Conservation (phyloP, 2,797 vertebrate species). For the Allobates femoralis region DNA sequence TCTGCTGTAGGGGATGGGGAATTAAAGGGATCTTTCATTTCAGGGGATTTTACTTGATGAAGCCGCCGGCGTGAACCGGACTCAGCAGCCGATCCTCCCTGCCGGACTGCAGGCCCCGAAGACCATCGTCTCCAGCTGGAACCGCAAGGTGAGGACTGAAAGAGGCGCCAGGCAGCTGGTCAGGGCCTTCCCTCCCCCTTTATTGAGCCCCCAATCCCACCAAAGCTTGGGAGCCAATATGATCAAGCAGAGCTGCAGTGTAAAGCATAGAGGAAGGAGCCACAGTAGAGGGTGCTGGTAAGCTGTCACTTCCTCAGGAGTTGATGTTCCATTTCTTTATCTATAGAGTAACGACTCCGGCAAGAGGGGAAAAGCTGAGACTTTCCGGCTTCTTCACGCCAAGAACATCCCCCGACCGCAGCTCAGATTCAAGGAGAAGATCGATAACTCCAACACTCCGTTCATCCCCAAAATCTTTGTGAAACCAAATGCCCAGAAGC, state of each 20-base stretch:
- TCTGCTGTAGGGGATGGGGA: background rate
- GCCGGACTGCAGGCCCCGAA: slow-evolving; percentile 89
- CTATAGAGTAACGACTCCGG: slow-evolving; percentile 78
- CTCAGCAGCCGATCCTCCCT: slow-evolving; percentile 91
- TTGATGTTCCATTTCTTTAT: background rate
- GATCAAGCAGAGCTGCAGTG: background rate
- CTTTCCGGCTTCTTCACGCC: slow-evolving; percentile 90
- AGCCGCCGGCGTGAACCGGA: slow-evolving; percentile 89
- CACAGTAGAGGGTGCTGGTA: background rate
- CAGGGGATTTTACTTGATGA: slow-evolving; percentile 94
- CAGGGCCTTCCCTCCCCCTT: background rate
- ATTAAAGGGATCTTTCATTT: slow-evolving; percentile 17
- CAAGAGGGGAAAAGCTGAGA: slow-evolving; percentile 79
- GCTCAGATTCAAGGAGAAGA: slow-evolving; percentile 90
- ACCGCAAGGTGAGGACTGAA: slow-evolving; percentile 86
- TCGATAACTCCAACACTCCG: slow-evolving; percentile 96
- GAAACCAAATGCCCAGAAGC: slow-evolving; percentile 92
- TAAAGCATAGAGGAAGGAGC: background rate
- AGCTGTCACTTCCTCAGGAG: background rate
- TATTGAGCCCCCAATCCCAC: too few species aligned
- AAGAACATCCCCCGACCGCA: slow-evolving; percentile 93
- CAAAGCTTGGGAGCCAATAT: background rate
- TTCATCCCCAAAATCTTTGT: slow-evolving; percentile 92
- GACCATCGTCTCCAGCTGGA: slow-evolving; percentile 96
- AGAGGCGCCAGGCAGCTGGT: background rate